Conservation (phyloP, 2,888 invertebrate species). For the Archips xylosteana region DNA sequence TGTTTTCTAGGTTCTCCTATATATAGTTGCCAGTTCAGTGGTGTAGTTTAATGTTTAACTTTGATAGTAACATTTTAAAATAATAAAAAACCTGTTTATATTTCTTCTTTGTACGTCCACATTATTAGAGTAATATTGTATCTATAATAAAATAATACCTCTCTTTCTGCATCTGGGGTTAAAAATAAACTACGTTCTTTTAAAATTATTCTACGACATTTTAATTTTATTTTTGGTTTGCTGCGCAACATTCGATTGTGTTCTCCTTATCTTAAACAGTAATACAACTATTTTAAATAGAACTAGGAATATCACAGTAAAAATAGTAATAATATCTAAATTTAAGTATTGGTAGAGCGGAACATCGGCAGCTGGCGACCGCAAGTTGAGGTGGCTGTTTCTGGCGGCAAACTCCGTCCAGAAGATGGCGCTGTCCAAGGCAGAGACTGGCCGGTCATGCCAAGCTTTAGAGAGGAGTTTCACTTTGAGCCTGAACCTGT, state of each 20-base stretch:
- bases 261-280: conserved; percentile 12
- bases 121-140: no score
- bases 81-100: no score
- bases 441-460: conserved; percentile 83
- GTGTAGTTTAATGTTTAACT: no score
- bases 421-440: conserved; percentile 86
- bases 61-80: no score
- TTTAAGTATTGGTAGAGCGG: conserved; percentile 80
- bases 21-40: no score
- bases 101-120: no score
- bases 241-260: background rate
- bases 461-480: conserved; percentile 82
- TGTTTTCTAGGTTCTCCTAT: no score
- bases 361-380: conserved; percentile 75
- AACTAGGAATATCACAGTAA: conserved; percentile 29
- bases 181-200: no score
- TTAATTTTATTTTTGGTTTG: conserved; percentile 21
- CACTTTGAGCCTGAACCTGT: conserved; percentile 70
- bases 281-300: conserved; percentile 7
- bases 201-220: conserved; percentile 13
- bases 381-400: conserved; percentile 73
- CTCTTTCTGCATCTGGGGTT: no score
- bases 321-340: conserved; percentile 61
- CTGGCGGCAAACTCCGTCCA: conserved; percentile 87
- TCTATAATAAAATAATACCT: no score